Base-by-base conservation (phyloP, 2,888 invertebrate species). In the Allygus modestus region DNA sequence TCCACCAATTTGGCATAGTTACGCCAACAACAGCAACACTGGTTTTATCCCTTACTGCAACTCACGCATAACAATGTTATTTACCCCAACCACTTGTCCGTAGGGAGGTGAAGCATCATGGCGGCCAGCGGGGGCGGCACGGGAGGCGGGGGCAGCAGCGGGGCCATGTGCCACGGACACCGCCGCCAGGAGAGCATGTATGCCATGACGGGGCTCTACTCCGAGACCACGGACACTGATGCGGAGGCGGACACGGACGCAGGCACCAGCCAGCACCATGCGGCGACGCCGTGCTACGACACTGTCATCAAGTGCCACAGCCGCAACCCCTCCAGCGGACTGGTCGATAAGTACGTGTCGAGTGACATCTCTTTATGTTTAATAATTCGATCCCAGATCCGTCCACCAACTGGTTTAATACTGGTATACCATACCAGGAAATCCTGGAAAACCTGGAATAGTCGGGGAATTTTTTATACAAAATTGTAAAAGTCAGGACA, bases 161-260 rank as follows among this genome's bases (percentile, higher is more conserved):
- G 86, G 75, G 87, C 87, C 83, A 87, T 87, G 82, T 84, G 87
- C 54, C 79, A 87, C 91, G 90, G 92, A 91, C 88, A 92, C 92
- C 87, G 96, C 89, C 93, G 96, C 90, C 96, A 96, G 92, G 96
- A 96, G 91, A 96, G 96, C 89, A 96, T 96, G 96, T 96, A 96
- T 91, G 95, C 96, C 87, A 96, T 96, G 96, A 96, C 96, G 69
- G 96, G 96, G 41, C 92, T 96, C 85, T 96, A 96, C 90, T 95
- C 96, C 85, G 96, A 96, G 89, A 93, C 93, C 43, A 92, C 94
- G 43, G 85, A 83, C 61, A 86, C 85, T 12, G 84, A 84, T 15
- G 83, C 71, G 11, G 71, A 71, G 20, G 69, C 37, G n/a, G 69
- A 82, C 58, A 85, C 84, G 15, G 84, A 84, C 71, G 69, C 84